Base-by-base conservation (phyloP, 53 echinoderm and acorn worm genomes). In the Holothuria scabra region DNA sequence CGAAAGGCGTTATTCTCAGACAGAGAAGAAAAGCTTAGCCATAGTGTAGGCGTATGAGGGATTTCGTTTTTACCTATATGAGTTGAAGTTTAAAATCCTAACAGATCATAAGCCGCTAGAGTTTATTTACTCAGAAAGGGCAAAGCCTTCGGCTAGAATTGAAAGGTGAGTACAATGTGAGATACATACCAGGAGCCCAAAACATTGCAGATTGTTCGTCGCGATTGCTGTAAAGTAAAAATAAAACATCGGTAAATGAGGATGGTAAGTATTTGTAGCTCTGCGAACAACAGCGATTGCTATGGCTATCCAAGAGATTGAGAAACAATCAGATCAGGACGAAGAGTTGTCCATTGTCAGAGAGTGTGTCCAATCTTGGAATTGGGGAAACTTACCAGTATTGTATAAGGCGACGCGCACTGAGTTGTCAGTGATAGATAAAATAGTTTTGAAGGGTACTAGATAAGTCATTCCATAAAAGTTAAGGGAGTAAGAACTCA, bases 21-120 rank as follows among this genome's bases (percentile, higher is more conserved):
- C 65, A 3, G 80, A 65, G 35, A 81, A 61, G n/a, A 84, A 76
- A 33, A 66, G 81, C 2, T 84, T 86, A 3, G 63, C 31, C 0
- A 79, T 85, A 55, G 89, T 89, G 25, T 72, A 89, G 91, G 88
- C 88, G 23, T 87, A 84, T 24, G 91, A 91, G 56, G 24, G 79
- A 19, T 91, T 91, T 32, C 87, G 88, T 60, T 46, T 82, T 12
- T 91, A 59, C 12, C 34, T 88, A 29, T 84, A 88, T 79, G 83
- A 85, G 1, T 18, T 33, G 1, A 44, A 55, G 19, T 91, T 91
- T 57, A 66, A 82, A 29, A 58, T 88, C 2, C 19, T 88, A 26
- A 85, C 88, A 0, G 88, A 88, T 41, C 85, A 88, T 67, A 85
- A 88, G 52, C 88, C 88, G 48, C 65, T 88, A 18, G 85, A 88